phyloP scores from a whole-genome alignment of 2,888 invertebrate species.

The Oxystoma pomonae region DNA sequence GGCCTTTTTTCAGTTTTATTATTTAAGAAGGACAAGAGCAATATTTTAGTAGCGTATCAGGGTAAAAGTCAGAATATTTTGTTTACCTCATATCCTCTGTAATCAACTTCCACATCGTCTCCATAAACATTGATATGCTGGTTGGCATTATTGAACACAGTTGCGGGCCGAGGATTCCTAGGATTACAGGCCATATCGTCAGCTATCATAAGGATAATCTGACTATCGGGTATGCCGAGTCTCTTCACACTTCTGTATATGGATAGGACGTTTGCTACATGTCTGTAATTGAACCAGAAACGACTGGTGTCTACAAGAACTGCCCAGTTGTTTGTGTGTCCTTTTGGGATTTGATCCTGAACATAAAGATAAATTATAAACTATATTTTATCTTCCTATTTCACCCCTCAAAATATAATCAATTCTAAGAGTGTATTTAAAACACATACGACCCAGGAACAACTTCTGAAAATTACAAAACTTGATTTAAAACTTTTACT shows the following conservation, averaged over 20 bases:
- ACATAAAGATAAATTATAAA: too few relatives aligned
- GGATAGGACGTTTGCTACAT: constrained; percentile 97
- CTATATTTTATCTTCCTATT: too few relatives aligned
- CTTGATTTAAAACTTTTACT: too few relatives aligned
- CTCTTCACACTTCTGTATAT: constrained; percentile 97
- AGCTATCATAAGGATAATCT: constrained; percentile 98
- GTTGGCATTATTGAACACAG: constrained; percentile 96
- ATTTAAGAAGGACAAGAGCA: too few relatives aligned
- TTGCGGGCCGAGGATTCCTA: constrained; percentile 94
- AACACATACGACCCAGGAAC: too few relatives aligned
- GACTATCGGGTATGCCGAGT: constrained; percentile 97
- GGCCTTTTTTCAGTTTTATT: too few relatives aligned
- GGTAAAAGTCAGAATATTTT: too few relatives aligned
- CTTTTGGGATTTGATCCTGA: constrained; percentile 48
- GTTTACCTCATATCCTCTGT: constrained; percentile 86
- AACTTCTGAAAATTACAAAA: too few relatives aligned
- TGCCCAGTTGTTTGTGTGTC: constrained; percentile 99
- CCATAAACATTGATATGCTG: constrained; percentile 99
- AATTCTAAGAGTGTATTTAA: too few relatives aligned
- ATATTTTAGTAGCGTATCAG: too few relatives aligned
- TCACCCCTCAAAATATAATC: too few relatives aligned
- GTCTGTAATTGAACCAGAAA: constrained; percentile 99
- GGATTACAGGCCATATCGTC: constrained; percentile 99
- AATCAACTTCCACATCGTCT: constrained; percentile 98
- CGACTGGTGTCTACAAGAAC: constrained; percentile 97